Base-by-base conservation (phyloP, 2,113 vertebrate genomes). In the Bufo bufo region DNA sequence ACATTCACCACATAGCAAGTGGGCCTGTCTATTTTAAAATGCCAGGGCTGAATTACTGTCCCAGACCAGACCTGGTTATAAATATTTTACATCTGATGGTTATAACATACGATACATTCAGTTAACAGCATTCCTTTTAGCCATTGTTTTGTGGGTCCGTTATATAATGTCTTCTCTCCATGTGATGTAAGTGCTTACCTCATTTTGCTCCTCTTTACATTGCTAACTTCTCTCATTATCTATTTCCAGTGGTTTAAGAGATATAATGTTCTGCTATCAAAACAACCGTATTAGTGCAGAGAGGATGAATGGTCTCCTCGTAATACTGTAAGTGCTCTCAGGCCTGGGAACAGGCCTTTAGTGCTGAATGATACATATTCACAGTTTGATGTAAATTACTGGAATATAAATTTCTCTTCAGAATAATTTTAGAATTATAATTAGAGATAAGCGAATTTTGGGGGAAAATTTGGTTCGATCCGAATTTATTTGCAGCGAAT, bases 261-360 rank as follows among this genome's bases (percentile, higher is more conserved):
- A 23, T 82, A 65, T 50, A 82, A 82, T 65, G 61, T 65, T 20
- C 59, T 82, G 3, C 14, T 47, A 47, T 82, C 16, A 82, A 45
- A 47, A 66, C 50, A 19, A 50, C 45, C 50, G 47, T 66, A 82
- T 82, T n/a, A 82, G 81, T 45, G 45, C 10, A 66, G 81, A 59
- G 43, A 59, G 78, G 61, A 80, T 50, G 19, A 82, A 66, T 50
- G 45, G 4, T 20, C 16, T 17, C 33, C 81, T 45, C 56, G 65
- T 82, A 82, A 82, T 65, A 65, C 59, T 12, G 33, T 20, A 65
- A 65, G 81, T 66, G 61, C 45, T 82, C 81, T 82, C 16, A 23
- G 20, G 63, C 16, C 9, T 66, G 81, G 47, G 45, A 23, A 82
- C 23, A 33, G 33, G 33, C 33, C 33, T 33, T 0, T 33, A 33